phyloP scores from a whole-genome alignment of 2,797 vertebrate genomes.

The Coccyzus lansbergi region DNA sequence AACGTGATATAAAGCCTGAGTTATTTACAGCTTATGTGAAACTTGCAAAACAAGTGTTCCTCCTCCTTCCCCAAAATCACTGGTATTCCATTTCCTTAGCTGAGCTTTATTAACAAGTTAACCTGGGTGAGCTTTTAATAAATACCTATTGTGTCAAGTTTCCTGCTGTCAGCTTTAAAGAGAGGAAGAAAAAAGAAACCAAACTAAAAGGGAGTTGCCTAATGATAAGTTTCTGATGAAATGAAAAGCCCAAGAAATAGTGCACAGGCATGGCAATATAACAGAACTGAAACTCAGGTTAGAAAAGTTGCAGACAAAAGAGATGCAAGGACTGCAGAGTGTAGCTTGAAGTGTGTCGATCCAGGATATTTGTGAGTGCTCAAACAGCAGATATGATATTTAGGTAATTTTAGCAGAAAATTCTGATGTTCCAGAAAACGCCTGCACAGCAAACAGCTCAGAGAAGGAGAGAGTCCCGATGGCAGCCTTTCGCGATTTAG shows the following conservation, averaged over 20 bases:
- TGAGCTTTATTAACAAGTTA: neutral
- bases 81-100: neutral
- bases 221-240: neutral
- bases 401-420: neutral
- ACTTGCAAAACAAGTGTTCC: neutral
- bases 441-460: neutral
- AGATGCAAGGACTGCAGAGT: neutral
- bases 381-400: neutral
- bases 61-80: neutral
- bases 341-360: neutral
- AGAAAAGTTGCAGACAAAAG: neutral
- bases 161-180: neutral
- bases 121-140: neutral
- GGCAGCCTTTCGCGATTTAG: neutral
- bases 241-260: neutral
- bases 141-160: neutral
- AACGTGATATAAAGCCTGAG: too few relatives aligned
- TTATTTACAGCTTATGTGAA: neutral
- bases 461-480: fast-evolving
- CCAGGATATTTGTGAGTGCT: neutral
- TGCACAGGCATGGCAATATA: neutral
- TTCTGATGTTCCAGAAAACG: neutral
- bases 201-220: neutral
- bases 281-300: neutral
- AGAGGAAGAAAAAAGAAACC: too few relatives aligned